These are phyloP conservation scores for Zophobas atratus DNA, from an alignment of 1,140 invertebrate species.

Conservation along the genomic window DNA sequence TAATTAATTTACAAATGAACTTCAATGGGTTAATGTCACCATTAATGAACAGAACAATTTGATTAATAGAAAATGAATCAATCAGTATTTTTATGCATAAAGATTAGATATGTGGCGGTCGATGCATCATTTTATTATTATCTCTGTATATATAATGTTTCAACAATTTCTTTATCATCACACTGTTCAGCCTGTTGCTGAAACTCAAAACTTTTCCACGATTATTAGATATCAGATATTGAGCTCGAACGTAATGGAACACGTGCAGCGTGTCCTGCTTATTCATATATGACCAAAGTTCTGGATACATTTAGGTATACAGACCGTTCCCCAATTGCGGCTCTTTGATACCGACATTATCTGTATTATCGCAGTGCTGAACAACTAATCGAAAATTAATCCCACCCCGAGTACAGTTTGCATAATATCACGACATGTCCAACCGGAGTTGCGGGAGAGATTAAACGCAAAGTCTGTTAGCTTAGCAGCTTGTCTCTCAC, in stretches of 20 bases:
- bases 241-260: background rate
- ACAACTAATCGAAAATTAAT: conserved; percentile 52
- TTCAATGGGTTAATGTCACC: too few relatives aligned
- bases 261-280: background rate
- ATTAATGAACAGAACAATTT: too few relatives aligned
- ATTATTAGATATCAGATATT: background rate
- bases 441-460: conserved; percentile 46
- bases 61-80: too few relatives aligned
- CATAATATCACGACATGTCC: conserved; percentile 46
- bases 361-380: conserved; percentile 47
- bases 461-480: conserved; percentile 45
- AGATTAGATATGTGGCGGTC: too few relatives aligned
- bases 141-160: too few relatives aligned
- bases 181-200: too few relatives aligned
- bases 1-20: too few relatives aligned
- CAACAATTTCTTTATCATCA: too few relatives aligned
- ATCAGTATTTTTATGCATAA: too few relatives aligned
- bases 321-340: conserved; percentile 35
- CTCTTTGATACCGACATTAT: conserved; percentile 45
- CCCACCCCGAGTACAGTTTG: conserved; percentile 42
- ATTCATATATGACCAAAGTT: background rate
- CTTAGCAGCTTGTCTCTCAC: conserved; percentile 48
- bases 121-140: too few relatives aligned
- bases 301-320: background rate
- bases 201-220: too few relatives aligned